Percentiles rank a stretch among this genome's conserved stretches.
Conservation (phyloP, 2,888 invertebrate species). For the Metopia argyrocephala region DNA sequence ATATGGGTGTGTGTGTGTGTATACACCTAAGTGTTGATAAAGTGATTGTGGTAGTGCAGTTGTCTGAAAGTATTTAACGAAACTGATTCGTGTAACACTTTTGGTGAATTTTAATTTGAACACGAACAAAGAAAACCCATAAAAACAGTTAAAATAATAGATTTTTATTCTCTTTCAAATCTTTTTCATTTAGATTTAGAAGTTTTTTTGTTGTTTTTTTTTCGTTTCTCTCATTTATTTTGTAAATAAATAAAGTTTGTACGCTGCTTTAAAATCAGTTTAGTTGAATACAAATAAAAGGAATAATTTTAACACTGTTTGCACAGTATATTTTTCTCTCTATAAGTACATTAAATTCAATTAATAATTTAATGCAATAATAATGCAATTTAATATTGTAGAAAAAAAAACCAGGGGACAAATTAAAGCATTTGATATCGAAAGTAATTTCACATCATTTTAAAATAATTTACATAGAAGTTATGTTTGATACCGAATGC, state of each 20-base stretch:
- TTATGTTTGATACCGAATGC: too few species aligned
- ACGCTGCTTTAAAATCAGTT: not conserved
- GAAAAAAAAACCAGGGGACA: too few species aligned
- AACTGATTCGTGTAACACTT: slow-evolving; percentile 52
- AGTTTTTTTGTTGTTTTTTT: too few species aligned
- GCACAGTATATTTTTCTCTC: not conserved
- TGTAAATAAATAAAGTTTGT: not conserved
- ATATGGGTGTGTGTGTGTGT: not conserved
- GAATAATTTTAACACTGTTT: not conserved
- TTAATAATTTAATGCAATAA: too few species aligned
- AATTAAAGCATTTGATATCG: too few species aligned
- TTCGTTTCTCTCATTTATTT: not conserved
- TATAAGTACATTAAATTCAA: not conserved
- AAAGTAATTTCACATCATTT: too few species aligned
- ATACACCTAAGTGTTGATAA: slow-evolving; percentile 13
- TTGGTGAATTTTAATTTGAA: slow-evolving; percentile 59
- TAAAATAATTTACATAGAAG: too few species aligned
- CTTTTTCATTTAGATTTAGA: too few species aligned
- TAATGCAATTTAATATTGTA: too few species aligned
- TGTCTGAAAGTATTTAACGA: slow-evolving; percentile 35
- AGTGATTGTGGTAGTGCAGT: not conserved
- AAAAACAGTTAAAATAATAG: not conserved
- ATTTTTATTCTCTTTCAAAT: not conserved
- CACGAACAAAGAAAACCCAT: not conserved
- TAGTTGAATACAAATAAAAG: not conserved